phyloP scores from a whole-genome alignment of 1,140 invertebrate genomes.

The Caerostris extrusa region DNA sequence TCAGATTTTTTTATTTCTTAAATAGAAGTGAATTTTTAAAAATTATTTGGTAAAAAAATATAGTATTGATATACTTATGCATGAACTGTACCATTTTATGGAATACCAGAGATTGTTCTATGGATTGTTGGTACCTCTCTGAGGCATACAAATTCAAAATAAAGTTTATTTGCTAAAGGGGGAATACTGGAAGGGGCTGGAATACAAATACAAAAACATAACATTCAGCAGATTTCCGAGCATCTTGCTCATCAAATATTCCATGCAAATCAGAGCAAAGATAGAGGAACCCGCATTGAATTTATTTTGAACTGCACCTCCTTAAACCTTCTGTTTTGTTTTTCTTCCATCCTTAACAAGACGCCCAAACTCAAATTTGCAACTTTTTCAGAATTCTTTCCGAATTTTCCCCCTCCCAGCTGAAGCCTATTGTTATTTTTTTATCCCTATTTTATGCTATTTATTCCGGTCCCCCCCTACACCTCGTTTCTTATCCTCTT shows the following conservation, averaged over 20 bases:
- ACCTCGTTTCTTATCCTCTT: background rate
- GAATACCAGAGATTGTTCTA: too few relatives aligned
- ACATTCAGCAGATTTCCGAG: background rate
- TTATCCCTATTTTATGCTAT: background rate
- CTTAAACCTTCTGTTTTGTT: constrained; percentile 35
- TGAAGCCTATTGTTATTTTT: background rate
- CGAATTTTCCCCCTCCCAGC: background rate
- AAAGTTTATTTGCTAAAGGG: background rate
- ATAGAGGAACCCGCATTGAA: constrained; percentile 18
- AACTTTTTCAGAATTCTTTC: constrained; percentile 7
- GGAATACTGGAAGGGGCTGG: background rate
- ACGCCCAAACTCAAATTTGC: constrained; percentile 18
- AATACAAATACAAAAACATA: constrained; percentile 29
- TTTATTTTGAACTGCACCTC: constrained; percentile 10
- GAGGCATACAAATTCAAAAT: background rate
- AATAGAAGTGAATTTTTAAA: too few relatives aligned
- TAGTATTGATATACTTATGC: too few relatives aligned
- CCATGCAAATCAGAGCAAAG: constrained; percentile 40
- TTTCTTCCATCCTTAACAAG: background rate
- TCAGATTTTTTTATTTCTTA: too few relatives aligned
- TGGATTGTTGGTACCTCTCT: background rate
- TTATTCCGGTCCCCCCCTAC: background rate
- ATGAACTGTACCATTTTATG: too few relatives aligned
- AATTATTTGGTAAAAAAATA: too few relatives aligned
- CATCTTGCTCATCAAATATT: constrained; percentile 11